Evolutionary conservation across 2,797 vertebrate genomes (phyloP), one percentile per base, ranked within the genome.

Genomic region (Anolis apletophallus): DNA sequence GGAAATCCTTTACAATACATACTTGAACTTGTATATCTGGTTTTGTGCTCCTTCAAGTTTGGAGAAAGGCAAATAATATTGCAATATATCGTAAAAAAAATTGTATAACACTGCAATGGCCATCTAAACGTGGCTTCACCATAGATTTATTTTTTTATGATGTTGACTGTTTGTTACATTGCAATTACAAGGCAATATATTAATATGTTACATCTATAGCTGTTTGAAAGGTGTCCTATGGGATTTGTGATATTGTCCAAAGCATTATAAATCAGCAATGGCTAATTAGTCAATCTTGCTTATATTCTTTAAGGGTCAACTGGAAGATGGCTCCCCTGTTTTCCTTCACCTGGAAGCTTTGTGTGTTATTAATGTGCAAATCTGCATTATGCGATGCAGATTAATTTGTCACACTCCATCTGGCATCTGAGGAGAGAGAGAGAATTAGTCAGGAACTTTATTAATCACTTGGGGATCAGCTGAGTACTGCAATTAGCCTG

Each of bases 371-470:
- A 89, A 84, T 89, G 78, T 82, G 69, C 87, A 92, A 88, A 85
- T 88, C 80, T 87, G 81, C 61, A 68, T 83, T 91, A 90, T 84
- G 84, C 13, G 80, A 82, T 87, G 68, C 85, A 85, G 23, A 36
- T 88, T 80, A 61, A 88, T 88, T 91, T 93, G 88, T 61, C 90
- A 83, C 74, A 19, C 21, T 89, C 87, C 84, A 89, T 92, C 89
- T 95, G 93, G 90, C 88, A 90, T 80, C 86, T 88, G 85, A 81
- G 76, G 73, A 89, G 46, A 92, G 85, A 88, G 36, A 88, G 89
- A 92, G 90, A 92, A 91, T 88, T 78, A 85, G 86, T 83, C 85
- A 75, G 86, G 67, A 90, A 91, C 87, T 87, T 94, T 91, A 95
- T 94, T 91, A 91, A 93, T 94, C 91, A 88, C 54, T 59, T 73